A percentile compares a stretch with the other conserved stretches of the same genome.
Evolutionary conservation across 2,888 invertebrate species (phyloP).

Genomic region (Yponomeuta plumbellus): DNA sequence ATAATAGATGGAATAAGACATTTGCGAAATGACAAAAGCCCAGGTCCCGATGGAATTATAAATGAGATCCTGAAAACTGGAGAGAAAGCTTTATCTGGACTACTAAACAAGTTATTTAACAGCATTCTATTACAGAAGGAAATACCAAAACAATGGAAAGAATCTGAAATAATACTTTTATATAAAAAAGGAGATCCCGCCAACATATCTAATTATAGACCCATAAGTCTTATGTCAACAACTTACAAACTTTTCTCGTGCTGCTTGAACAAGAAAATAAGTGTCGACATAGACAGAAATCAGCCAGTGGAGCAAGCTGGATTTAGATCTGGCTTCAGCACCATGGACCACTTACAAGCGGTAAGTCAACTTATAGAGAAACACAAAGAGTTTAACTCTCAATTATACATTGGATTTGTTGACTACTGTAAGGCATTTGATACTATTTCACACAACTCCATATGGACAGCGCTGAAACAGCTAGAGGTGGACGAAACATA

Average conservation of each 20-base stretch:
- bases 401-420: too few relatives aligned
- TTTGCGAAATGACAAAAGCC: not conserved
- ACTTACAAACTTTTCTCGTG: not conserved
- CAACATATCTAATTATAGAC: constrained; percentile 9
- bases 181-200: constrained; percentile 7
- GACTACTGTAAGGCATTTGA: too few relatives aligned
- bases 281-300: too few relatives aligned
- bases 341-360: too few relatives aligned
- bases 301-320: too few relatives aligned
- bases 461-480: too few relatives aligned
- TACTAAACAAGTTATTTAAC: not conserved
- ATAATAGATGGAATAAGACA: not conserved
- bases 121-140: not conserved
- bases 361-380: too few relatives aligned
- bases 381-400: too few relatives aligned
- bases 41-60: constrained; percentile 7
- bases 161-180: constrained; percentile 3
- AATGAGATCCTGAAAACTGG: not conserved
- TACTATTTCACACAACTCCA: too few relatives aligned
- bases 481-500: too few relatives aligned
- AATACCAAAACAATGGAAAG: constrained; percentile 4
- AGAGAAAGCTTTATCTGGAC: not conserved
- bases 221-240: constrained; percentile 7
- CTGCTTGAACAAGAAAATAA: too few relatives aligned
- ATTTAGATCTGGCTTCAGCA: too few relatives aligned